Evolutionary conservation across 2,113 vertebrate species (phyloP).

Genomic region (Capricornis sumatraensis): DNA sequence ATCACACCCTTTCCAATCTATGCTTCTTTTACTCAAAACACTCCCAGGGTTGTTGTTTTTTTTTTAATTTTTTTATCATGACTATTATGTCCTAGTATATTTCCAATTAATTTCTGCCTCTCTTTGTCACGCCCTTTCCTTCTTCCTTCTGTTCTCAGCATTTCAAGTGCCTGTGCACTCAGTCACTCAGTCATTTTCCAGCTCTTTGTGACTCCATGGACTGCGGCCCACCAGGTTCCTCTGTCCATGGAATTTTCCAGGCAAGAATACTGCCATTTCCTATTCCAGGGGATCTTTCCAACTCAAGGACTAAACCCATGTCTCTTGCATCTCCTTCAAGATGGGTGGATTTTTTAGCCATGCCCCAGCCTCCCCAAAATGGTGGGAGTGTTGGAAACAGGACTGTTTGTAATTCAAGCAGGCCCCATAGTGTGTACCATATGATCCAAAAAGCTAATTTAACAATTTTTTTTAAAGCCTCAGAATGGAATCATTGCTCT

Average conservation of each 20-base stretch:
- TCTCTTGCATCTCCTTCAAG: not conserved
- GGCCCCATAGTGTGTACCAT: conserved; percentile 7
- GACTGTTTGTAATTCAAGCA: not conserved
- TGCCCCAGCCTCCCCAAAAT: not conserved
- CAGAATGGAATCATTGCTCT: not conserved
- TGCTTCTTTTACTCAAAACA: not conserved
- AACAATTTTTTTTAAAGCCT: not conserved
- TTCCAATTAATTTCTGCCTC: not conserved
- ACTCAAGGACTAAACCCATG: not conserved
- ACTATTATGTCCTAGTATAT: not conserved
- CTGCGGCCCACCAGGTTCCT: not conserved
- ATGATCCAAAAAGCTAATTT: not conserved
- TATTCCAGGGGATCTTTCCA: not conserved
- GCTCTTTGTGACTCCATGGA: not conserved
- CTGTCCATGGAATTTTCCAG: not conserved
- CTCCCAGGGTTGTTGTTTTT: not conserved
- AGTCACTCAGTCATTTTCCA: not conserved
- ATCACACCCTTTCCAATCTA: not conserved
- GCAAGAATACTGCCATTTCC: not conserved
- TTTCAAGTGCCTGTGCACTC: not conserved
- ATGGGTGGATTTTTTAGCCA: not conserved
- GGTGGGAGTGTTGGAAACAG: not conserved
- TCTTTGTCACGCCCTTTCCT: not conserved
- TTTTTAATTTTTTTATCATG: not conserved
- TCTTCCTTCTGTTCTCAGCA: not conserved